Evolutionary conservation across 1,140 invertebrate species (phyloP).

Genomic region (Zaprionus taronus): DNA sequence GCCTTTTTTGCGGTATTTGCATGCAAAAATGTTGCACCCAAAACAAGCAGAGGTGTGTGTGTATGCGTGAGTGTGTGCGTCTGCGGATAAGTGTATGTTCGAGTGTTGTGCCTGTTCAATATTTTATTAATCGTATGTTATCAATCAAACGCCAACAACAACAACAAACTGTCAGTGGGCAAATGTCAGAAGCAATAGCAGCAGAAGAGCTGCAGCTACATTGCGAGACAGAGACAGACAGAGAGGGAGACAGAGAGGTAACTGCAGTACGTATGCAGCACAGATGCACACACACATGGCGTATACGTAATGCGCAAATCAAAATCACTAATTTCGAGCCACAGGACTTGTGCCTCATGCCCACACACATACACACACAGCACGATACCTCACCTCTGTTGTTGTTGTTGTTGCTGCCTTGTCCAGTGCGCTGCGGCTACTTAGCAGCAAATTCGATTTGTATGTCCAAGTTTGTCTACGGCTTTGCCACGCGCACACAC

Average conservation of each 20-base stretch:
- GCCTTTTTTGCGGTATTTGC: conserved; percentile 58
- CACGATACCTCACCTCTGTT: conserved; percentile 7
- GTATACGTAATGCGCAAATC: conserved; percentile 80
- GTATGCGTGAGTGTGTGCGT: conserved; percentile 15
- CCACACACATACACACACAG: neutral
- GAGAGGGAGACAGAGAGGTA: conserved; percentile 8
- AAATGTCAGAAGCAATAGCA: conserved; percentile 43
- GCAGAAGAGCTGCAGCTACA: conserved; percentile 8
- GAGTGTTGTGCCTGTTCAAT: conserved; percentile 63
- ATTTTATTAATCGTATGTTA: conserved; percentile 82
- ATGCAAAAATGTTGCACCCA: conserved; percentile 59
- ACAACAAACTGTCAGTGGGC: conserved; percentile 61
- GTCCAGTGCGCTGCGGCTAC: conserved; percentile 54
- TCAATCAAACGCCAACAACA: conserved; percentile 71
- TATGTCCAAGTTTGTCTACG: conserved; percentile 62
- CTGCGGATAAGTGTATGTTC: conserved; percentile 32
- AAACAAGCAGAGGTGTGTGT: conserved; percentile 30
- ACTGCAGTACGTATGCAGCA: conserved; percentile 3
- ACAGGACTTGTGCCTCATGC: conserved; percentile 18
- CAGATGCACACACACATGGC: conserved; percentile 48
- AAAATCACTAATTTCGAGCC: conserved; percentile 74
- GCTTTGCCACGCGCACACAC: conserved; percentile 74
- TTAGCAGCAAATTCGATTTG: conserved; percentile 82
- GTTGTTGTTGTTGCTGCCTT: neutral
- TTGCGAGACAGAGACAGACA: neutral